A percentile compares a stretch with the other conserved stretches of the same genome.
Conservation (phyloP, 2,797 vertebrate species). For the Sebastes oblongus region DNA sequence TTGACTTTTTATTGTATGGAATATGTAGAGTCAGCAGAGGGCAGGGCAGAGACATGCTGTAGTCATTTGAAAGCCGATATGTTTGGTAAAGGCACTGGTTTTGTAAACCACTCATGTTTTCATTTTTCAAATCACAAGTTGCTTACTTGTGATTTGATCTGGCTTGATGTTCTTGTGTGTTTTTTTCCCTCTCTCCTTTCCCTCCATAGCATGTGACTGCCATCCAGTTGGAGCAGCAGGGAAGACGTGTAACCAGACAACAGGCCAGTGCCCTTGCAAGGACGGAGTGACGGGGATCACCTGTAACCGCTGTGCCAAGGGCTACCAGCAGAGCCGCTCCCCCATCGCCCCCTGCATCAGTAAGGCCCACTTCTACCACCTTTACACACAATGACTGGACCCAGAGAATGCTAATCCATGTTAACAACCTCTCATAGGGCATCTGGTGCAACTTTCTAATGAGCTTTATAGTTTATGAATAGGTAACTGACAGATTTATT, state of each 20-base stretch:
- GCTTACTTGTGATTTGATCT: constrained; percentile 8
- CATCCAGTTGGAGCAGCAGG: constrained; percentile 96
- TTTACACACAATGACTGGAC: neutral
- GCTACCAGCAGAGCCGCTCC: constrained; percentile 97
- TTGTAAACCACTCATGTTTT: constrained; percentile 15
- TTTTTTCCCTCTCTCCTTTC: neutral
- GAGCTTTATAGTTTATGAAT: neutral
- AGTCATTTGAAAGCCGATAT: constrained; percentile 37
- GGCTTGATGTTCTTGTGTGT: neutral
- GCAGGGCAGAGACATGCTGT: constrained; percentile 2
- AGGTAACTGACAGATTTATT: neutral
- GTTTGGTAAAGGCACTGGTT: constrained; percentile 7
- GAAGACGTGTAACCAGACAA: constrained; percentile 98
- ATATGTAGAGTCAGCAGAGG: constrained; percentile 43
- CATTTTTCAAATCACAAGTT: constrained; percentile 12
- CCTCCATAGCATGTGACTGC: constrained; percentile 91
- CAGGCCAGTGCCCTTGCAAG: constrained; percentile 96
- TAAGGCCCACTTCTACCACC: constrained; percentile 58
- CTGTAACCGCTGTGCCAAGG: constrained; percentile 96
- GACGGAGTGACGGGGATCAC: constrained; percentile 96
- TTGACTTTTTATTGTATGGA: constrained; percentile 44
- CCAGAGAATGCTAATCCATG: neutral
- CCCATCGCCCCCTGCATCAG: constrained; percentile 98
- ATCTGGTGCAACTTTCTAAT: neutral
- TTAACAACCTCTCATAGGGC: neutral